These are phyloP conservation scores for Morone chrysops DNA, from an alignment of 2,113 vertebrate genomes.

Conservation along the genomic window DNA sequence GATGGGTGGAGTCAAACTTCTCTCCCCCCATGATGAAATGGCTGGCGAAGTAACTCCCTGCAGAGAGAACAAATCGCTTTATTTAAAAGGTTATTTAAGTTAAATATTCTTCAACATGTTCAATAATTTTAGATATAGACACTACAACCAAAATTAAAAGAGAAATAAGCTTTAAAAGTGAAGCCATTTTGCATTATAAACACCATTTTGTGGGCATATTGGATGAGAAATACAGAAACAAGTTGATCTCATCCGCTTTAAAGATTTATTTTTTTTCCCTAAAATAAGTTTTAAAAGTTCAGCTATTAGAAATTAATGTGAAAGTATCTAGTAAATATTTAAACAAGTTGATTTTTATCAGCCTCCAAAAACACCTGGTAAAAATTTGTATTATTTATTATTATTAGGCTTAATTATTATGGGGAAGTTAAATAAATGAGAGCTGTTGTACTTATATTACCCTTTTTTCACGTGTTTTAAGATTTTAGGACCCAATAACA, in stretches of 20 bases:
- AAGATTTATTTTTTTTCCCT: not conserved
- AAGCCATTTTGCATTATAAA: too few relatives aligned
- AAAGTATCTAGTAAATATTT: not conserved
- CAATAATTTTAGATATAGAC: too few relatives aligned
- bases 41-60: conserved; percentile 98
- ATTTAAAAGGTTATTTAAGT: too few relatives aligned
- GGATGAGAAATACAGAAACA: too few relatives aligned
- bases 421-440: not conserved
- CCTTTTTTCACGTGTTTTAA: not conserved
- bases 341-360: not conserved
- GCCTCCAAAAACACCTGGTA: not conserved
- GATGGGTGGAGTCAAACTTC: conserved; percentile 97
- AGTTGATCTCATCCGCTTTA: not conserved
- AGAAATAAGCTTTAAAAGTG: too few relatives aligned
- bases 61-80: too few relatives aligned
- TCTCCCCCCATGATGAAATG: conserved; percentile 99
- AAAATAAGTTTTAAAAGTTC: not conserved
- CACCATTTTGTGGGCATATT: too few relatives aligned
- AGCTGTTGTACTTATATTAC: not conserved
- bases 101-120: too few relatives aligned
- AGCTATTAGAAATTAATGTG: not conserved
- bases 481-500: not conserved
- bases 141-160: too few relatives aligned
- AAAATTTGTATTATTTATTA: too few relatives aligned
- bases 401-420: not conserved